phyloP scores from a whole-genome alignment of 2,113 vertebrate genomes.

The Genyomyrus donnyi region DNA sequence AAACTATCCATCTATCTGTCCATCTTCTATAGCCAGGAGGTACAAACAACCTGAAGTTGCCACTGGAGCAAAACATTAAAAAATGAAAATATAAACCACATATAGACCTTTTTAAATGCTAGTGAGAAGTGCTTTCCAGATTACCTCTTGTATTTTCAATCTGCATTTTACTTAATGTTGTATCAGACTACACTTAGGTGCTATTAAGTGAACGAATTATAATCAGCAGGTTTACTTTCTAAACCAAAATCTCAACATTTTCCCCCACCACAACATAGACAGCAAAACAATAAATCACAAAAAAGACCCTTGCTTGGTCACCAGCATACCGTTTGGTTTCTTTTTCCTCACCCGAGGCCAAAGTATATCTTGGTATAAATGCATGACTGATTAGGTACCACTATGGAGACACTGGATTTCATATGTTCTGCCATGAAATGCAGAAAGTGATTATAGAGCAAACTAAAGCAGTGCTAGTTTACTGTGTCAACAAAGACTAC shows the following conservation, averaged over 20 bases:
- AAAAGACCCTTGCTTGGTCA: background rate
- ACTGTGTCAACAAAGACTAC: background rate
- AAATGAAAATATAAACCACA: background rate
- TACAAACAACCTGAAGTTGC: background rate
- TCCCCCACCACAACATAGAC: background rate
- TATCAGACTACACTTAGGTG: background rate
- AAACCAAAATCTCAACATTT: background rate
- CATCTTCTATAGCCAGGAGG: background rate
- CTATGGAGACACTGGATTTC: background rate
- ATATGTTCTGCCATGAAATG: background rate
- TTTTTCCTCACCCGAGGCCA: background rate
- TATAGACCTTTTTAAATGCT: background rate
- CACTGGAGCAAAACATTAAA: background rate
- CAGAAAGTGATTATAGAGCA: background rate
- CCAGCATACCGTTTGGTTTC: background rate
- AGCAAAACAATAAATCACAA: background rate
- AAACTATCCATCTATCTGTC: background rate
- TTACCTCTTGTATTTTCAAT: background rate
- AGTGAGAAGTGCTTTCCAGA: background rate
- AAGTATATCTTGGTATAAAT: background rate
- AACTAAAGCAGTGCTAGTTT: background rate
- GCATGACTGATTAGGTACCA: background rate
- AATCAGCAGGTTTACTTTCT: background rate
- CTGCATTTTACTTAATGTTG: background rate
- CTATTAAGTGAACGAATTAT: background rate